Conservation (phyloP, 2,797 vertebrate species). For the Danio aesculapii region DNA sequence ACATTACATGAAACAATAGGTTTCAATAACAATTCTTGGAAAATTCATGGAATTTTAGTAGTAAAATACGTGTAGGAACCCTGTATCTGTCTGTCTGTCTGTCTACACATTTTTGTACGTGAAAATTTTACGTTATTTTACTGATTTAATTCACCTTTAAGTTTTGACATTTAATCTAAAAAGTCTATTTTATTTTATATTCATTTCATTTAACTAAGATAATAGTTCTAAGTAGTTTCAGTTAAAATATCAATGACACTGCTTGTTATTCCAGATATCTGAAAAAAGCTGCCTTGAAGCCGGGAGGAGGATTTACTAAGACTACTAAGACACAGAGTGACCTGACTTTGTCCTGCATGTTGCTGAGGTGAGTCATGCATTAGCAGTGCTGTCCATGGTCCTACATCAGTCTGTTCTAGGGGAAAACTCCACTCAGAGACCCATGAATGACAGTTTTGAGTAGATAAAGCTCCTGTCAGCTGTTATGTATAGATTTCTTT, state of each 20-base stretch:
- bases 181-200: not conserved
- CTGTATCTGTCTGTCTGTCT: too few species aligned
- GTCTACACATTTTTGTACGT: too few species aligned
- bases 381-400: conserved; percentile 47
- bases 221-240: not conserved
- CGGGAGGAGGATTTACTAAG: not conserved
- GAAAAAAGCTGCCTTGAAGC: not conserved
- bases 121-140: too few species aligned
- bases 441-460: conserved; percentile 7
- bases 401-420: conserved; percentile 20
- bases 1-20: too few species aligned
- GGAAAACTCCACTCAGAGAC: conserved; percentile 14
- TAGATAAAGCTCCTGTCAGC: conserved; percentile 34
- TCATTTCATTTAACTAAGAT: not conserved
- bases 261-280: not conserved
- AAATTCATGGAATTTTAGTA: too few species aligned
- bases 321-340: not conserved
- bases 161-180: not conserved
- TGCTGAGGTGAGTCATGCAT: not conserved
- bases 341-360: not conserved
- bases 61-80: too few species aligned
- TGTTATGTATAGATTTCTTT: conserved; percentile 45
- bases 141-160: too few species aligned
- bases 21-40: too few species aligned
- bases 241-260: not conserved